Evolutionary conservation across 2,888 invertebrate species (phyloP).

Genomic region (Xylophagus ater): DNA sequence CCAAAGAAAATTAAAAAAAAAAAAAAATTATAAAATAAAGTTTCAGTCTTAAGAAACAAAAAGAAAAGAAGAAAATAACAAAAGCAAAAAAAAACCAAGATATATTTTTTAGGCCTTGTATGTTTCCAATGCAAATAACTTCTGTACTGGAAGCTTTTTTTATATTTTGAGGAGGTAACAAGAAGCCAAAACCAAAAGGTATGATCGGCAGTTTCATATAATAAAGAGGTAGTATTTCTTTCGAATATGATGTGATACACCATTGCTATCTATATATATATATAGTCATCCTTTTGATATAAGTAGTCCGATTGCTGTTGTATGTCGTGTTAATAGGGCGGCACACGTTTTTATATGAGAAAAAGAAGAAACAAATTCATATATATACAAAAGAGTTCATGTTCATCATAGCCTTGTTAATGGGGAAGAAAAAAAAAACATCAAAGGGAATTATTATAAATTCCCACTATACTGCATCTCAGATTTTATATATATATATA

Average conservation of each 20-base stretch:
- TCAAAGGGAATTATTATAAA: constrained; percentile 18
- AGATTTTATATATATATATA: too few species aligned
- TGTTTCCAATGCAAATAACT: constrained; percentile 17
- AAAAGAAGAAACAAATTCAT: too few species aligned
- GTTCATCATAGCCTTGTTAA: constrained; percentile 15
- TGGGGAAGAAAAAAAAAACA: constrained; percentile 11
- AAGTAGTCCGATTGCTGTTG: too few species aligned
- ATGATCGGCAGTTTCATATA: not conserved
- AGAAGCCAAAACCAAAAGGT: constrained; percentile 1
- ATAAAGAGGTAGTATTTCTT: too few species aligned
- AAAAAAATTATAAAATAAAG: constrained; percentile 4
- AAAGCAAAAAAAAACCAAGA: too few species aligned
- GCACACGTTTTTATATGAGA: constrained; percentile 8
- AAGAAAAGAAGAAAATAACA: too few species aligned
- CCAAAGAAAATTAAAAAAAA: constrained; percentile 11
- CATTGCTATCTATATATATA: too few species aligned
- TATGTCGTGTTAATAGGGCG: constrained; percentile 2
- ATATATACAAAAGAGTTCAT: constrained; percentile 14
- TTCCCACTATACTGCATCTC: constrained; percentile 10
- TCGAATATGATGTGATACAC: too few species aligned
- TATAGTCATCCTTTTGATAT: too few species aligned
- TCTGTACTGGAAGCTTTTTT: too few species aligned
- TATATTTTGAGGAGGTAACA: too few species aligned
- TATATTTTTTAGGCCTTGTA: constrained; percentile 16
- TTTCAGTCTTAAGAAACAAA: constrained; percentile 13